Conservation (phyloP, 2,113 vertebrate species). For the Tringa solitaria region DNA sequence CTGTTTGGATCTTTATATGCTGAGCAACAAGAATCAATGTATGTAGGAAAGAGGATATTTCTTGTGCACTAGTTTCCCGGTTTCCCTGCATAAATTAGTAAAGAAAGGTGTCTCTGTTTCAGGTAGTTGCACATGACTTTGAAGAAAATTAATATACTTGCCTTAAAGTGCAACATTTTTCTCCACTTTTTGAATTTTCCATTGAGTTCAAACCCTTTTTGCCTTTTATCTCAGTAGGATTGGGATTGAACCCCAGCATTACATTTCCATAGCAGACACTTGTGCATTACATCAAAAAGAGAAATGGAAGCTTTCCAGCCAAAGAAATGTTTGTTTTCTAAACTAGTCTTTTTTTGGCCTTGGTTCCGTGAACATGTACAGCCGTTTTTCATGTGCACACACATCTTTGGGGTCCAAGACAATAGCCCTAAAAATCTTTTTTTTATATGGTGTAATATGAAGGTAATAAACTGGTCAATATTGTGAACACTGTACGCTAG, state of each 20-base stretch:
- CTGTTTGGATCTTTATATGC: background rate
- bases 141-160: background rate
- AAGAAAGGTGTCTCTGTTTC: slow-evolving; percentile 16
- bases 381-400: background rate
- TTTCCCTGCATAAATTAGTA: background rate
- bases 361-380: background rate
- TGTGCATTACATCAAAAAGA: background rate
- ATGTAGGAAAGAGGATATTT: background rate
- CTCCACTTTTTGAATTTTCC: background rate
- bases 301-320: background rate
- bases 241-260: background rate
- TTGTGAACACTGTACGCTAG: too few species aligned
- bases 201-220: background rate
- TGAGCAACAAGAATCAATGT: background rate
- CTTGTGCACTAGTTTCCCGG: background rate
- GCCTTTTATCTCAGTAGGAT: background rate
- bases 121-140: background rate
- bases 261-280: background rate
- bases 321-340: background rate
- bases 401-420: background rate
- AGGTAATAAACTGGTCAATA: background rate
- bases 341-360: background rate
- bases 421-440: background rate
- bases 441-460: background rate
- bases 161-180: background rate